Conservation (phyloP, 2,113 vertebrate species). For the Potamarius usumacintae region DNA sequence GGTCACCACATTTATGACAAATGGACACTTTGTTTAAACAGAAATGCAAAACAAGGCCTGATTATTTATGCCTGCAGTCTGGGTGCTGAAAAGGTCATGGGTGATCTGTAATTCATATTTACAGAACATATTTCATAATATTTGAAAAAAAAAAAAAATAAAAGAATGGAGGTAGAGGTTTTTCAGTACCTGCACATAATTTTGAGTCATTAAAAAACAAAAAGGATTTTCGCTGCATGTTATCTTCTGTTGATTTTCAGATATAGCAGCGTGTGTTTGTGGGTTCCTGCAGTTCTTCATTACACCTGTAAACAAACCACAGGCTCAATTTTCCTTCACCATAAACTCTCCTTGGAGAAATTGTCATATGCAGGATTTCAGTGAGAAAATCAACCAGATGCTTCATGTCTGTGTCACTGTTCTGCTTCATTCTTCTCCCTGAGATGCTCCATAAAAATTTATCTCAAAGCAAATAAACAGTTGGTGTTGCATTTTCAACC, state of each 20-base stretch:
- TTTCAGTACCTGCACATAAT: neutral
- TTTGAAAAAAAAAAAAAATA: neutral
- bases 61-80: neutral
- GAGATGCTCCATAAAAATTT: neutral
- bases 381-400: neutral
- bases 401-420: neutral
- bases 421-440: neutral
- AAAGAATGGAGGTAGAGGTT: neutral
- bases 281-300: slow-evolving; percentile 6
- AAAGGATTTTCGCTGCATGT: neutral
- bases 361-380: neutral
- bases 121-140: slow-evolving; percentile 8
- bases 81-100: neutral
- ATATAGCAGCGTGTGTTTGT: neutral
- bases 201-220: neutral
- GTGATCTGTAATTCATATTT: slow-evolving; percentile 11
- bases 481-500: neutral
- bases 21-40: slow-evolving; percentile 28
- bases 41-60: neutral
- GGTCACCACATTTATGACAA: neutral
- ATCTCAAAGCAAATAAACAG: slow-evolving; percentile 1
- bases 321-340: neutral
- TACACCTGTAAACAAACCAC: slow-evolving; percentile 13
- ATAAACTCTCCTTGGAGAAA: slow-evolving; percentile 13
- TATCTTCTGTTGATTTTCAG: neutral